Evolutionary conservation across 2,113 vertebrate genomes (phyloP), one percentile per base, ranked within the genome.

Genomic region (Lophochroa leadbeateri): DNA sequence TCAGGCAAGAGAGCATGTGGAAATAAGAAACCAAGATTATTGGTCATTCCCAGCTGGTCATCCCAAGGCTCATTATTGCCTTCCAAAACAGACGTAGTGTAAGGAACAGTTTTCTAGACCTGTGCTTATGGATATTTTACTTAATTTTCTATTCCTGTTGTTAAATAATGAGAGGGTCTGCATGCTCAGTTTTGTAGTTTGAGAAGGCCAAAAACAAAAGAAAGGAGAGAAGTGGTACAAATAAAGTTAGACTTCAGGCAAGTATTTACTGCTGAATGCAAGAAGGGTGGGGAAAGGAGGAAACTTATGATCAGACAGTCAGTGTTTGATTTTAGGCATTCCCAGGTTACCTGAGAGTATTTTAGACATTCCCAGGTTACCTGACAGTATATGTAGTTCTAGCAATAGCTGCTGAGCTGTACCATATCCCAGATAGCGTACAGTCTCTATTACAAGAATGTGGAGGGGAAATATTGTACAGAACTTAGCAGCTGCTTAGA

Each of bases 11-110:
- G 23, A 74, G 11, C 31, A 63, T 41, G 24, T 67, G 44, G 86
- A 95, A 96, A 82, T 67, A 50, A 94, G 53, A 93, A 93, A 88
- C 29, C 17, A 55, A 88, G 20, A 21, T 64, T 88, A 74, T 31
- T 69, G 79, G 85, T 81, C 79, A 55, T 83, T 93, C 33, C 63
- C 75, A 74, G 16, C 6, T 60, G 55, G 37, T 82, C 58, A 86
- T 43, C 50, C 18, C 44, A 35, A 82, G 77, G 41, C 46, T 91
- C 53, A 46, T 92, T 93, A 82, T 72, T 75, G n/a, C 41, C 41
- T 88, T 14, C 35, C 57, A 91, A 87, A 67, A 13, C 24, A 88
- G 47, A 80, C 33, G 31, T 4, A 69, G 31, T 23, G 2, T 65
- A 91, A 92, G 82, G 37, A 85, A 53, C 8, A 23, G 7, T 55